A percentile compares a stretch with the other conserved stretches of the same genome.
These are phyloP conservation scores for Ephestia elutella DNA, from an alignment of 1,140 invertebrate species.

Conservation along the genomic window DNA sequence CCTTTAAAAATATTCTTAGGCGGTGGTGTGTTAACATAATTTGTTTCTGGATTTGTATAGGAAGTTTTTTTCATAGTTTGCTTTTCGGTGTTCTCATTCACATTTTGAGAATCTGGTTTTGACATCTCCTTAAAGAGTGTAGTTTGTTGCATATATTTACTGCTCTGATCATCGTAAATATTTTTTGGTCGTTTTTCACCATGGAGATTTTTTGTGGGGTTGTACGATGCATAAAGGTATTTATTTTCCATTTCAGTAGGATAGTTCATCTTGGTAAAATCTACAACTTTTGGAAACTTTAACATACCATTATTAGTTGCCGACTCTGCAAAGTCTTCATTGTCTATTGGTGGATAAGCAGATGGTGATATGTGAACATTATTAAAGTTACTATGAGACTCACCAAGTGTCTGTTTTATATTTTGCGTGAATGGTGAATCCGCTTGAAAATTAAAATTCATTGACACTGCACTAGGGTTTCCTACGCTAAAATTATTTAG, in stretches of 20 bases:
- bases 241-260: conserved; percentile 43
- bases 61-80: conserved; percentile 24
- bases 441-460: conserved; percentile 22
- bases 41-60: conserved; percentile 18
- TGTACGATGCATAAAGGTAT: conserved; percentile 27
- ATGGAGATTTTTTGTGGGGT: conserved; percentile 17
- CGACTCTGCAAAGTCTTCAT: conserved; percentile 22
- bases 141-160: conserved; percentile 21
- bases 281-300: conserved; percentile 54
- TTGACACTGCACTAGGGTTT: conserved; percentile 21
- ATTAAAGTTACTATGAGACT: conserved; percentile 21
- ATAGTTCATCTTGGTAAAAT: conserved; percentile 56
- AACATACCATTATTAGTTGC: conserved; percentile 22
- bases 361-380: conserved; percentile 15
- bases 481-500: conserved; percentile 13
- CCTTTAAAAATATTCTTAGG: conserved; percentile 23
- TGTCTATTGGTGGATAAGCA: conserved; percentile 22
- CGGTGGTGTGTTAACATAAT: conserved; percentile 11
- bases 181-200: conserved; percentile 20
- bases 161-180: conserved; percentile 23
- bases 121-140: conserved; percentile 26
- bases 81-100: conserved; percentile 26
- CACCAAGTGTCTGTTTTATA: conserved; percentile 23
- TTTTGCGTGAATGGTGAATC: conserved; percentile 19
- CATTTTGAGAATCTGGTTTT: conserved; percentile 17